A percentile compares a stretch with the other conserved stretches of the same genome.
These are phyloP conservation scores for Tragelaphus scriptus DNA, from an alignment of 2,113 vertebrate species.

Conservation along the genomic window DNA sequence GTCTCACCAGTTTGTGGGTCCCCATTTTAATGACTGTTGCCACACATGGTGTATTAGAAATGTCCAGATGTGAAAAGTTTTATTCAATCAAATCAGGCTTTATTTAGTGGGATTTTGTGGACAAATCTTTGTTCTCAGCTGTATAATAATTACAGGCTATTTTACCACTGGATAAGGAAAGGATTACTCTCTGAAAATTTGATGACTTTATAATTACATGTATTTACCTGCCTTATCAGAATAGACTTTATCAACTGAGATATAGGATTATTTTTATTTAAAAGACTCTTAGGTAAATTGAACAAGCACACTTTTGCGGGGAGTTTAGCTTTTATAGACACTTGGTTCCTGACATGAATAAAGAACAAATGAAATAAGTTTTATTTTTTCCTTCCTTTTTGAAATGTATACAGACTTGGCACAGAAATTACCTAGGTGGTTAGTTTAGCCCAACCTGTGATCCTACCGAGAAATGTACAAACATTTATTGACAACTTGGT, in stretches of 20 bases:
- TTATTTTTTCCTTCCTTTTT: not conserved
- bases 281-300: constrained; percentile 56
- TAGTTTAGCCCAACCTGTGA: not conserved
- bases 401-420: not conserved
- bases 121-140: constrained; percentile 79
- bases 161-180: constrained; percentile 85
- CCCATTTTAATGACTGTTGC: constrained; percentile 58
- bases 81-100: constrained; percentile 87
- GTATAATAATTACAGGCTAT: constrained; percentile 80
- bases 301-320: constrained; percentile 32
- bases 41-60: constrained; percentile 47
- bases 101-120: constrained; percentile 83
- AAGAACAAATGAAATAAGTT: not conserved
- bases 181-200: constrained; percentile 86
- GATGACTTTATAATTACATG: constrained; percentile 78
- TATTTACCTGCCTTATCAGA: constrained; percentile 78
- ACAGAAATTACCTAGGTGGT: not conserved
- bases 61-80: constrained; percentile 74
- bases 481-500: not conserved
- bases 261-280: constrained; percentile 66
- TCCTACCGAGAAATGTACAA: not conserved
- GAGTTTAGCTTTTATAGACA: constrained; percentile 57
- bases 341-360: constrained; percentile 24
- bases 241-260: constrained; percentile 73
- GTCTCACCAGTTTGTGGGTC: constrained; percentile 51